Percentiles rank a stretch among this genome's conserved stretches.
Conservation (phyloP, 2,888 invertebrate species). For the Andrena trimmerana region DNA sequence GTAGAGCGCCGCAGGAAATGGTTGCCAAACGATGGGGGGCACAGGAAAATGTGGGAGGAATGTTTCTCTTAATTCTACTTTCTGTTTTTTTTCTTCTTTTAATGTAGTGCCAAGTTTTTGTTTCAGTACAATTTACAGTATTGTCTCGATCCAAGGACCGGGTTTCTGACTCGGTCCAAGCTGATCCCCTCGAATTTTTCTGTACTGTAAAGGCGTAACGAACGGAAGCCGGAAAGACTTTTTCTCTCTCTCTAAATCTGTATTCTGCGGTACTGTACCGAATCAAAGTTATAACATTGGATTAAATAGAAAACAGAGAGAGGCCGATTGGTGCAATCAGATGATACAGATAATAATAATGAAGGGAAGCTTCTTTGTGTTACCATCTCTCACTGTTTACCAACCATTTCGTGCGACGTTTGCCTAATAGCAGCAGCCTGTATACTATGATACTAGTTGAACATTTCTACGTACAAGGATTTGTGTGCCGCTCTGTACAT, state of each 20-base stretch:
- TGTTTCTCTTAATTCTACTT: neutral
- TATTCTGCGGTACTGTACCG: too few species aligned
- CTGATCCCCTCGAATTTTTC: too few species aligned
- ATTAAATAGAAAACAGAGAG: neutral
- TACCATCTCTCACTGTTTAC: neutral
- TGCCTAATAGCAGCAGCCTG: neutral
- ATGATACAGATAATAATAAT: neutral
- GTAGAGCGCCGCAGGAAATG: neutral
- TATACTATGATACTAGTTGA: slow-evolving; percentile 25
- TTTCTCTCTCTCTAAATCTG: too few species aligned
- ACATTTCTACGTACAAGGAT: slow-evolving; percentile 44
- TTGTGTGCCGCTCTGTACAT: slow-evolving; percentile 45
- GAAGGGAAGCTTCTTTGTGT: neutral
- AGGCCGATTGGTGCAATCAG: neutral
- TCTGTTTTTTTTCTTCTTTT: neutral
- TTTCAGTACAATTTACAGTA: neutral
- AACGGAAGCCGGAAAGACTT: too few species aligned
- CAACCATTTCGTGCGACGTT: neutral
- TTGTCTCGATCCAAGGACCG: too few species aligned
- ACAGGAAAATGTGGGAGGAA: neutral
- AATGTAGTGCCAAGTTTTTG: neutral
- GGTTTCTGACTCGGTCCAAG: too few species aligned
- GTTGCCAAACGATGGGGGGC: neutral
- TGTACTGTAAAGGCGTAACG: too few species aligned
- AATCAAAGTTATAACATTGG: too few species aligned